These are phyloP conservation scores for Melanophora roralis DNA, from an alignment of 2,888 invertebrate species.

Conservation along the genomic window DNA sequence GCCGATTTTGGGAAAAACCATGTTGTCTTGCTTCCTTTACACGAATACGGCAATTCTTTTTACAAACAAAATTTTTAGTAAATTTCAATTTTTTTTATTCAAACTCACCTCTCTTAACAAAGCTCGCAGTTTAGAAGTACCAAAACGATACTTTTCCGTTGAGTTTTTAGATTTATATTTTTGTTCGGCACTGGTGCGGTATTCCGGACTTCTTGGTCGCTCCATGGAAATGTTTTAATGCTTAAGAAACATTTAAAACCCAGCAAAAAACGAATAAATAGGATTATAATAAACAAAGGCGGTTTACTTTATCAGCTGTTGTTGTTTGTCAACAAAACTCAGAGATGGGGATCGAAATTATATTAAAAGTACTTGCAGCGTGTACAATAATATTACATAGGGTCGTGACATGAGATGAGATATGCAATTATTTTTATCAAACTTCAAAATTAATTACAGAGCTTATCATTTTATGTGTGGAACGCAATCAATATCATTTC, in stretches of 20 bases:
- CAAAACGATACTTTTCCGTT: conserved; percentile 70
- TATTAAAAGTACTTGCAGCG: too few relatives aligned
- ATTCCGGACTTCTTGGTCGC: conserved; percentile 64
- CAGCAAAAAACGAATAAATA: not conserved
- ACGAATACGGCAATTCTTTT: conserved; percentile 73
- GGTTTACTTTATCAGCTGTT: conserved; percentile 20
- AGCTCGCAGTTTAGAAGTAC: conserved; percentile 71
- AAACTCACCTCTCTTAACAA: conserved; percentile 71
- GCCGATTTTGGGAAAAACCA: conserved; percentile 66
- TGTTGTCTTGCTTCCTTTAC: conserved; percentile 70
- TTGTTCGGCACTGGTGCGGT: conserved; percentile 71
- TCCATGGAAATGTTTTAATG: conserved; percentile 62
- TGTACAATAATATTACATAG: too few relatives aligned
- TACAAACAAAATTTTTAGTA: not conserved
- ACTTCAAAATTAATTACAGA: too few relatives aligned
- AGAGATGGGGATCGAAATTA: too few relatives aligned
- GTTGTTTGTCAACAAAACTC: not conserved
- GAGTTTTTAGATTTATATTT: conserved; percentile 70
- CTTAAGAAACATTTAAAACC: not conserved
- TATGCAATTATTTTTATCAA: too few relatives aligned
- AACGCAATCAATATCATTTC: too few relatives aligned
- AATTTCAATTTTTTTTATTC: not conserved
- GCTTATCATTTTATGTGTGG: too few relatives aligned
- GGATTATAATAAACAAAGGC: not conserved
- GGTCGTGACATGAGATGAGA: too few relatives aligned